phyloP scores from a whole-genome alignment of 2,888 invertebrate genomes.

The Diaprepes abbreviatus region DNA sequence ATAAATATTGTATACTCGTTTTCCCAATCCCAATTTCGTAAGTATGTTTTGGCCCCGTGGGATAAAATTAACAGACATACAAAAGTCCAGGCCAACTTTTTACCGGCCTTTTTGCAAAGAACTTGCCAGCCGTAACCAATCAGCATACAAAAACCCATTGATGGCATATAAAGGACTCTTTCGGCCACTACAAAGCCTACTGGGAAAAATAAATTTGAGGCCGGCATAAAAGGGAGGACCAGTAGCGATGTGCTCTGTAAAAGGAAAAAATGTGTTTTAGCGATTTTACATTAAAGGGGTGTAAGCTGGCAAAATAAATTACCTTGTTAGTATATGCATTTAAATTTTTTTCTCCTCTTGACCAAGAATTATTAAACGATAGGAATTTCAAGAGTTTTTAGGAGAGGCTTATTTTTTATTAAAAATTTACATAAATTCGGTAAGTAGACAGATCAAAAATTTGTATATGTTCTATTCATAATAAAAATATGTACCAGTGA shows the following conservation, averaged over 20 bases:
- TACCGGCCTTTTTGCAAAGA: slow-evolving; percentile 75
- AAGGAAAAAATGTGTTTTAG: slow-evolving; percentile 11
- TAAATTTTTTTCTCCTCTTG: too few species aligned
- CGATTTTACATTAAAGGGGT: neutral
- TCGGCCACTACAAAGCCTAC: slow-evolving; percentile 98
- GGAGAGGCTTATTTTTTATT: too few species aligned
- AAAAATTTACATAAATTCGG: too few species aligned
- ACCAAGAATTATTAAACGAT: too few species aligned
- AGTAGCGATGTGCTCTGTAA: slow-evolving; percentile 87
- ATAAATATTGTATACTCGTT: slow-evolving; percentile 95
- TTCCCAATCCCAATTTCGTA: slow-evolving; percentile 93
- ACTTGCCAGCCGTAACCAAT: slow-evolving; percentile 89
- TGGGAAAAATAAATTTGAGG: slow-evolving; percentile 97
- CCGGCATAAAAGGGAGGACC: slow-evolving; percentile 93
- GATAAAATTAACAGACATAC: slow-evolving; percentile 75
- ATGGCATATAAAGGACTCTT: slow-evolving; percentile 94
- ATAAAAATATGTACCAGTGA: too few species aligned
- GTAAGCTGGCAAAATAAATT: slow-evolving; percentile 1
- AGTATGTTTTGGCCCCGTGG: slow-evolving; percentile 88
- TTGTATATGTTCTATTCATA: too few species aligned
- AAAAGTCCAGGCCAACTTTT: slow-evolving; percentile 76
- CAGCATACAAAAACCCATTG: slow-evolving; percentile 96
- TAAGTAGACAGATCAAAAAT: too few species aligned
- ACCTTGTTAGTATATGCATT: too few species aligned
- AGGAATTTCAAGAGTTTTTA: too few species aligned